These are phyloP conservation scores for Euwallacea similis DNA, from an alignment of 1,140 invertebrate genomes.

Conservation along the genomic window DNA sequence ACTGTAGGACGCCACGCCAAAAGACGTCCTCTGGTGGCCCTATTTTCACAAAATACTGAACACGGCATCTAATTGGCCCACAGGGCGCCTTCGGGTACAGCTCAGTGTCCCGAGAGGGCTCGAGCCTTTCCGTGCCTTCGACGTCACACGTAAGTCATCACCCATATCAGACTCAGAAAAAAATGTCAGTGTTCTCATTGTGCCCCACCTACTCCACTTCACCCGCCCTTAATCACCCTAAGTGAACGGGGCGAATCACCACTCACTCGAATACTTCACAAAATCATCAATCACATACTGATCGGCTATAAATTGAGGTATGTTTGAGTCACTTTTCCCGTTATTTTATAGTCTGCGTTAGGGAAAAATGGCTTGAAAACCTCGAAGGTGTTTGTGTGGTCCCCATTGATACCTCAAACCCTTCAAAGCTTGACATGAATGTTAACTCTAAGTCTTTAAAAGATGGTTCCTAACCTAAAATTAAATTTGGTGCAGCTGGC, in stretches of 20 bases:
- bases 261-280: slow-evolving; percentile 24
- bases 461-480: not conserved
- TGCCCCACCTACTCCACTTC: slow-evolving; percentile 9
- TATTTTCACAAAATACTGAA: slow-evolving; percentile 31
- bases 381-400: too few species aligned
- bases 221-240: slow-evolving; percentile 9
- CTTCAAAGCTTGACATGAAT: too few species aligned
- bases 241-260: not conserved
- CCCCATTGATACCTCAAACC: too few species aligned
- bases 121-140: slow-evolving; percentile 74
- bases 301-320: not conserved
- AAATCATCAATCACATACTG: slow-evolving; percentile 26
- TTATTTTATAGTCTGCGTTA: too few species aligned
- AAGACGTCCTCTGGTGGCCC: not conserved
- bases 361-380: too few species aligned
- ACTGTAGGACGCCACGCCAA: too few species aligned
- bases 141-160: slow-evolving; percentile 59
- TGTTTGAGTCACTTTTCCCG: too few species aligned
- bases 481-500: slow-evolving; percentile 63
- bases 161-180: not conserved
- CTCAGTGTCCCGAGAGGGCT: slow-evolving; percentile 63
- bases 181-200: slow-evolving; percentile 42
- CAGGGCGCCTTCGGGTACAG: slow-evolving; percentile 56
- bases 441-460: too few species aligned
- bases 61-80: slow-evolving; percentile 38